Evolutionary conservation across 1,140 invertebrate species (phyloP), one percentile per base, ranked within the genome.

Genomic region (Teleopsis dalmanni): DNA sequence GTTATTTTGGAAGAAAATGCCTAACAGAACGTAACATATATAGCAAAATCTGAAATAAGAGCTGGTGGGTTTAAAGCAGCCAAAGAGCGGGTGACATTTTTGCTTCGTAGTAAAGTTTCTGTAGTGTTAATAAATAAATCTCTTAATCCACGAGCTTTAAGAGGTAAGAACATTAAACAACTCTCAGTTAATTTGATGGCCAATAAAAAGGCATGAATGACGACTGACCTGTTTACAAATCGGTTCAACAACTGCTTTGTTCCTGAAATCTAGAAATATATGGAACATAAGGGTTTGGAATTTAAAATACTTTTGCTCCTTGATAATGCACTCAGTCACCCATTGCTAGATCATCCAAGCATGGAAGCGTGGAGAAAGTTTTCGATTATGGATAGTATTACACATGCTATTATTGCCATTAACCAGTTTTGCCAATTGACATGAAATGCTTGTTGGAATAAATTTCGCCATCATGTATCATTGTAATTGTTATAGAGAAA

Each of bases 271-370:
- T 16, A 10, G 34, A 22, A 26, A 33, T 38, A 36, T 19, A 7
- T 37, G 13, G 26, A 47, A 22, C 6, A 47, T 10, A 65, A 72
- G 48, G 52, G 70, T 51, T 53, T 73, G 18, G 52, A 53, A 21
- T 73, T 68, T 56, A 72, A 74, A 62, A 60, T 71, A 44, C 43
- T 75, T 13, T 54, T 77, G 33, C 52, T 76, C 42, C 48, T 76
- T 6, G 75, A 76, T 53, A 76, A 73, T 51, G 67, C 62, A 41
- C 51, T 66, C 29, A 54, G 64, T 31, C 72, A 76, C 57, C 56
- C 56, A 47, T 43, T 23, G 38, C 33, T 50, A 54, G 47, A 48
- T 37, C 47, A 65, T 41, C 55, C 50, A 51, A 61, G 69, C 51
- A 57, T 45, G 19, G 33, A 50, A 47, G 50, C 35, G 5, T 51